Evolutionary conservation across 2,888 invertebrate genomes (phyloP), one percentile per base, ranked within the genome.

Genomic region (Emmelina monodactyla): DNA sequence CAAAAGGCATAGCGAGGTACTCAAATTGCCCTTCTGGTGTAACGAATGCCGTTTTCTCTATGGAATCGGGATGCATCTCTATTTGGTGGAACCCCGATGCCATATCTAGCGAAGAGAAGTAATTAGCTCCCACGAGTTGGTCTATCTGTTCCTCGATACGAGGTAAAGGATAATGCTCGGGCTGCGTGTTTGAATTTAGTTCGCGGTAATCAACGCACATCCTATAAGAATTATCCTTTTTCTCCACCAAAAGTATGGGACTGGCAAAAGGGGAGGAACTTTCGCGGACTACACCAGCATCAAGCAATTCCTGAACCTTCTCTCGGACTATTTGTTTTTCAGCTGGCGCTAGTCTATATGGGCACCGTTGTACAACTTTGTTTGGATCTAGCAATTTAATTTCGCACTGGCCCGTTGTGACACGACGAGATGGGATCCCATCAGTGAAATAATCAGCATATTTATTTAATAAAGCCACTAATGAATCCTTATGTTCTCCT

Each of bases 71-170:
- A 11, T 29, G 29, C 4, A 47, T 37, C 2, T 16, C 22, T 19
- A 63, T 49, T 35, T 64, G 64, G 44, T 52, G 57, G 39, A 62
- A 67, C 1, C 63, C 60, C 2, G 53, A 35, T 28, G 46, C 46
- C n/a, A 68, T 39, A 34, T 62, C 58, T 4, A 63, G 37, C 2
- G 54, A 58, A 3, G 56, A 42, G 49, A 55, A 50, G 31, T 29
- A 29, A 13, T 12, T 12, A 12, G 13, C 13, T 3, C 13, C 29
- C 9, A 13, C 53, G 2, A 55, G 46, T 1, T 41, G 42, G 19
- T 59, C 55, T 12, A 63, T 30, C 16, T 56, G 34, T 22, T 62
- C 59, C 33, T 61, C 60, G 28, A 63, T 54, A 10, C 53, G 39
- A 6, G 62, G 62, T 13, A 29, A 12, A 13, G 32, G 32, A 14